Percentiles rank a stretch among this genome's conserved stretches.
Conservation (phyloP, 53 echinoderm and acorn worm genomes). For the Patiria pectinifera region DNA sequence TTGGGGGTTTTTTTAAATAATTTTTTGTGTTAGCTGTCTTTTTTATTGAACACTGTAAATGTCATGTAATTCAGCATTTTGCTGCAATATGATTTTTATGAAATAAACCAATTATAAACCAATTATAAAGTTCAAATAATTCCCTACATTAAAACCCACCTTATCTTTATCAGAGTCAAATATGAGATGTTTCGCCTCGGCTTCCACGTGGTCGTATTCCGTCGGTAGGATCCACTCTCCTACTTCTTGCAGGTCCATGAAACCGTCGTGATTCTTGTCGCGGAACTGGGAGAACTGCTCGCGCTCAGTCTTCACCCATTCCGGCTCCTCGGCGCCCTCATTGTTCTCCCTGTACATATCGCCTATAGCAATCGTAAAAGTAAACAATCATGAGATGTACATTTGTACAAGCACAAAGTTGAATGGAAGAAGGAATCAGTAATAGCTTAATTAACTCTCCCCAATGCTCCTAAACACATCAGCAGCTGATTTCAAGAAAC, state of each 20-base stretch:
- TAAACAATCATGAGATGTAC: background rate
- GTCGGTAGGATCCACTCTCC: conserved; percentile 91
- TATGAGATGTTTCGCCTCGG: conserved; percentile 93
- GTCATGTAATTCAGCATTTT: too few species aligned
- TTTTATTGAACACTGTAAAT: too few species aligned
- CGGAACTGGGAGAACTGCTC: conserved; percentile 82
- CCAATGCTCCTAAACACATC: too few species aligned
- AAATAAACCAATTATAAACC: too few species aligned
- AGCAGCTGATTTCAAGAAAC: too few species aligned
- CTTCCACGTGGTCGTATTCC: conserved; percentile 82
- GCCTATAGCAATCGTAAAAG: conserved; percentile 27
- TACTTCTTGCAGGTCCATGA: conserved; percentile 75
- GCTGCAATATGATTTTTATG: too few species aligned
- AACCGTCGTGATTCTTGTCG: conserved; percentile 87
- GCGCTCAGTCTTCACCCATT: conserved; percentile 85
- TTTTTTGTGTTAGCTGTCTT: too few species aligned
- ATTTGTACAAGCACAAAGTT: background rate
- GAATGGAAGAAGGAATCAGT: too few species aligned
- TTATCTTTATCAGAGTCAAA: conserved; percentile 82
- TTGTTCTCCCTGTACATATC: conserved; percentile 77
- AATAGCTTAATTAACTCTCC: too few species aligned
- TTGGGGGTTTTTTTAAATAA: too few species aligned
- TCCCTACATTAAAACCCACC: conserved; percentile 36
- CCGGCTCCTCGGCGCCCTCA: conserved; percentile 72
- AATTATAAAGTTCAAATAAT: background rate